Percentiles rank a stretch among this genome's conserved stretches.
phyloP scores from a whole-genome alignment of 92 coral and sea anemone genomes.

The Heteractis magnifica region DNA sequence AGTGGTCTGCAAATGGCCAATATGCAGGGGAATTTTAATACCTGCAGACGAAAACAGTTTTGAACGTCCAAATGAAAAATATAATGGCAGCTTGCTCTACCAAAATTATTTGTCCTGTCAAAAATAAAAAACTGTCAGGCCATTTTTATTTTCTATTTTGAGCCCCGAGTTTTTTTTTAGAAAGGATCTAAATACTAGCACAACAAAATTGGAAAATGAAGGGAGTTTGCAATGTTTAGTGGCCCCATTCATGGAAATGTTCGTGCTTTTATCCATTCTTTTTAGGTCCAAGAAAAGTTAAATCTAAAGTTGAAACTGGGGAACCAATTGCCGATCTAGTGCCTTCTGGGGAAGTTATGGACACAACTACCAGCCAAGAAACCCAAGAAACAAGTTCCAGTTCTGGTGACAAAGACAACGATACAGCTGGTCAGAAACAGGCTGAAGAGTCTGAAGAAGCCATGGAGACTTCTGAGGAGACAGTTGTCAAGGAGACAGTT shows the following conservation, averaged over 20 bases:
- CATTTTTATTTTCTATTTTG: too few relatives aligned
- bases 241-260: neutral
- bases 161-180: too few relatives aligned
- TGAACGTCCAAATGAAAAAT: too few relatives aligned
- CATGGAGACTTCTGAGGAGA: neutral
- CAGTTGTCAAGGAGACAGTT: neutral
- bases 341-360: neutral
- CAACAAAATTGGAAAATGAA: too few relatives aligned
- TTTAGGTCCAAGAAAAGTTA: neutral
- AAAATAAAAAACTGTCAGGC: too few relatives aligned
- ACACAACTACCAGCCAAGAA: neutral
- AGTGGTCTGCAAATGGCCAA: too few relatives aligned
- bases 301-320: neutral
- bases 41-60: too few relatives aligned
- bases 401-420: neutral
- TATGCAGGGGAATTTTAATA: too few relatives aligned
- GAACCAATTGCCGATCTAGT: neutral
- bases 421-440: neutral
- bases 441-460: slow-evolving; percentile 6
- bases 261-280: neutral
- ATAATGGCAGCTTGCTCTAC: too few relatives aligned
- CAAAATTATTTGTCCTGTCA: too few relatives aligned
- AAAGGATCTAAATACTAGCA: too few relatives aligned
- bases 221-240: too few relatives aligned
- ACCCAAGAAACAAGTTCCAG: neutral